Base-by-base conservation (phyloP, 2,797 vertebrate species). In the Chiloscyllium punctatum region DNA sequence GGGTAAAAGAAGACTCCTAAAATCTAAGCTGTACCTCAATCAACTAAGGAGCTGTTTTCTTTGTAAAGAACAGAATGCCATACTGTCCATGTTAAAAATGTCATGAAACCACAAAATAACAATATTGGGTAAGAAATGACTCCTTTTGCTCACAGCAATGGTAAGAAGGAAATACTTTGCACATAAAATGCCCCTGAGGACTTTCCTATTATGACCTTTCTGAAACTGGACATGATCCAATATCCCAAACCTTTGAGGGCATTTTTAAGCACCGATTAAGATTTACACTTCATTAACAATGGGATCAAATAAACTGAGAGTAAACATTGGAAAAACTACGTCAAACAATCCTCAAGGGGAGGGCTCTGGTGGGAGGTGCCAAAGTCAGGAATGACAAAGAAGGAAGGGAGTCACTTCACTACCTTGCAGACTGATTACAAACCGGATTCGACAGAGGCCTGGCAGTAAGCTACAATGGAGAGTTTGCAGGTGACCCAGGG, bases 231-330 rank as follows among this genome's bases (percentile, higher is more conserved):
- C 11, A 62, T n/a, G 27, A 33, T 91, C 30, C 88, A 91, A 91
- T 33, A 66, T 18, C n/a, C n/a, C 62, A 69, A 92, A 2, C 25
- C 18, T 68, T 37, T 92, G 62, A 69, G n/a, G 62, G 62, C 42
- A 42, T 68, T 68, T 90, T 82, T 91, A 69, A 92, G 37, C n/a
- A 69, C 62, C 62, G 68, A 92, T 92, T 92, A 92, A 92, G 90
- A 69, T 51, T 84, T 84, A 23, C 48, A 37, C 42, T 84, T 92
- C 90, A 92, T 92, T 92, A 69, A 66, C 62, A 92, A 92, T 42
- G 62, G 90, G 9, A n/a, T 92, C 90, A 42, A 90, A 68, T 68
- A 37, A 69, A 92, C 62, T 25, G 57, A 68, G 57, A 42, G n/a
- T 68, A 92, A 69, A 92, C 62, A 92, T 37, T 69, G n/a, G n/a